Conservation (phyloP, 1,140 invertebrate species). For the Drosophila kurseongensis region DNA sequence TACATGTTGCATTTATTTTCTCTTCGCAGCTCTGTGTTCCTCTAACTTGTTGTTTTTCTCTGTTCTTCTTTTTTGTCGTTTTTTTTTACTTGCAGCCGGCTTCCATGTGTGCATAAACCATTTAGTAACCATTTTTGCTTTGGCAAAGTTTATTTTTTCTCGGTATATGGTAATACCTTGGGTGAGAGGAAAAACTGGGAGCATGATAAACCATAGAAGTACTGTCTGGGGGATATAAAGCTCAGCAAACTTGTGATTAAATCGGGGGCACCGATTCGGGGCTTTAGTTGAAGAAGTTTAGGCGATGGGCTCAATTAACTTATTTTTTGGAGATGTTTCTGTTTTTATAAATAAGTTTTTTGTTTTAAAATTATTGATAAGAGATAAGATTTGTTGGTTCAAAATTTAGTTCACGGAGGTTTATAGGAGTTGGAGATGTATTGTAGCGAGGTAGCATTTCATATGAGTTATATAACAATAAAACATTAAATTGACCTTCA, state of each 20-base stretch:
- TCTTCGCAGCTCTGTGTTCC: background rate
- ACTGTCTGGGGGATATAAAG: slow-evolving; percentile 33
- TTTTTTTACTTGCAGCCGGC: slow-evolving; percentile 10
- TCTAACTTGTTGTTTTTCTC: slow-evolving; percentile 26
- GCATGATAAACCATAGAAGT: slow-evolving; percentile 22
- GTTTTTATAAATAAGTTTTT: background rate
- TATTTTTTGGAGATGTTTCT: background rate
- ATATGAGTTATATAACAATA: too few species aligned
- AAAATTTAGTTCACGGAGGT: too few species aligned
- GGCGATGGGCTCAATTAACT: background rate
- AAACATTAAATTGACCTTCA: too few species aligned
- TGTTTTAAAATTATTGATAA: too few species aligned
- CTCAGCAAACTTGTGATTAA: slow-evolving; percentile 14
- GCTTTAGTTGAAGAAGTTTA: slow-evolving; percentile 8
- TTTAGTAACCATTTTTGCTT: slow-evolving; percentile 76
- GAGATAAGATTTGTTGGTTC: too few species aligned
- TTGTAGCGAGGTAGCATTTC: too few species aligned
- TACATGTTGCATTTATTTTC: slow-evolving; percentile 77
- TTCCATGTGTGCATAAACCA: slow-evolving; percentile 77
- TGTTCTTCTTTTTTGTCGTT: slow-evolving; percentile 21
- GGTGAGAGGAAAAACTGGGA: background rate
- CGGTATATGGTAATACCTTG: slow-evolving; percentile 18
- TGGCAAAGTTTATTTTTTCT: slow-evolving; percentile 59
- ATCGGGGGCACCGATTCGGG: background rate
- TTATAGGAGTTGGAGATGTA: too few species aligned